Evolutionary conservation across 1,140 invertebrate species (phyloP), one percentile per base, ranked within the genome.

Genomic region (Scaptomyza pallida): DNA sequence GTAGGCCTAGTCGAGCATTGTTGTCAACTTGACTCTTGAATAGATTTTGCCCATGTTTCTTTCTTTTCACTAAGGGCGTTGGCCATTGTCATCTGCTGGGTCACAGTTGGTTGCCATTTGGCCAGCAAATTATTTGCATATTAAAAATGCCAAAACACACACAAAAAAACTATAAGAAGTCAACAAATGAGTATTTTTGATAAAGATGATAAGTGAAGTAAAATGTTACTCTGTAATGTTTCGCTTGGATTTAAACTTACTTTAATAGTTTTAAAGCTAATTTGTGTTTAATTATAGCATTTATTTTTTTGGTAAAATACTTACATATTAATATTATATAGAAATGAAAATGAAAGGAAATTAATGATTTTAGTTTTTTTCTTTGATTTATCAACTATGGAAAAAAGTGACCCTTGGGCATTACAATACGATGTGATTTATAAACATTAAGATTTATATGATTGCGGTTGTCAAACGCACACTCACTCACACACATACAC

Each of bases 1-100:
- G 70, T 74, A 82, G 80, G 72, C 72, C 68, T 74, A 52, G 51
- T 45, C 45, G 33, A 62, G 62, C 63, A 77, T 86, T 89, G 76
- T 90, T 90, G 82, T 89, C 79, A 77, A 90, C 80, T 90, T 90
- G 83, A 89, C 89, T 90, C 71, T 78, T 82, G 71, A 70, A 78
- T 75, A 68, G 57, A 68, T 54, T 62, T 78, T 68, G 33, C 45
- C 45, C 43, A 60, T 60, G 70, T 65, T 63, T 71, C 54, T 19
- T 54, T 37, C 33, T 37, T 37, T n/a, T 43, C 35, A 40, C 26
- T 43, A 70, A 62, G 63, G 65, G 81, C 81, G 81, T 78, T 82
- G 74, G 56, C 52, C 82, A 78, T 82, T 88, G 82, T 86, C 77
- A 81, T 81, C 74, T 72, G 71, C 16, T 81, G 82, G 82, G 82